A percentile compares a stretch with the other conserved stretches of the same genome.
Evolutionary conservation across 2,113 vertebrate species (phyloP).

Genomic region (Psilopogon haemacephalus): DNA sequence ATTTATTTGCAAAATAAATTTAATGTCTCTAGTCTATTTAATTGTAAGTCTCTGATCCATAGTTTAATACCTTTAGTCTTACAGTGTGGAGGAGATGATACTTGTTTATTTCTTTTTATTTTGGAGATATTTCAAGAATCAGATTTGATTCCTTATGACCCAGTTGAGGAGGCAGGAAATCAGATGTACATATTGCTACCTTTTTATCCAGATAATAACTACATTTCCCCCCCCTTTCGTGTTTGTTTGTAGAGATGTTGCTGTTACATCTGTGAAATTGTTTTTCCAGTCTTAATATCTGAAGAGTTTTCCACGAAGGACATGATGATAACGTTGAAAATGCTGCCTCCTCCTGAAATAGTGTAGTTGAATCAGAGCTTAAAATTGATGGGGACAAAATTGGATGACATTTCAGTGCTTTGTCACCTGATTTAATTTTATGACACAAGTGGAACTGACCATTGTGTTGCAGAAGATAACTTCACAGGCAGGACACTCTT

Average conservation of each 20-base stretch:
- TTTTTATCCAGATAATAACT: not conserved
- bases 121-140: not conserved
- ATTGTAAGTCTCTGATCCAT: not conserved
- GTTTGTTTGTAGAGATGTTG: not conserved
- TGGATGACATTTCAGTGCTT: not conserved
- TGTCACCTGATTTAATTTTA: not conserved
- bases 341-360: not conserved
- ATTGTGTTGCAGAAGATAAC: not conserved
- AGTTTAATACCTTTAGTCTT: not conserved
- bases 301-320: not conserved
- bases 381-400: not conserved
- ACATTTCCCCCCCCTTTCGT: fast-evolving
- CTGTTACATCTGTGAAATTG: not conserved
- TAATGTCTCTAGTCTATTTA: not conserved
- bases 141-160: not conserved
- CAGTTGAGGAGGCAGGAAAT: not conserved
- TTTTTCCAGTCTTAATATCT: not conserved
- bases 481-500: not conserved
- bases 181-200: not conserved
- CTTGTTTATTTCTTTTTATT: not conserved
- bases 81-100: not conserved
- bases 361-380: not conserved
- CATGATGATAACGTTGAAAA: not conserved
- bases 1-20: not conserved
- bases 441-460: not conserved